These are phyloP conservation scores for Micoletzkya japonica DNA, from an alignment of 2,888 invertebrate species.

Conservation along the genomic window DNA sequence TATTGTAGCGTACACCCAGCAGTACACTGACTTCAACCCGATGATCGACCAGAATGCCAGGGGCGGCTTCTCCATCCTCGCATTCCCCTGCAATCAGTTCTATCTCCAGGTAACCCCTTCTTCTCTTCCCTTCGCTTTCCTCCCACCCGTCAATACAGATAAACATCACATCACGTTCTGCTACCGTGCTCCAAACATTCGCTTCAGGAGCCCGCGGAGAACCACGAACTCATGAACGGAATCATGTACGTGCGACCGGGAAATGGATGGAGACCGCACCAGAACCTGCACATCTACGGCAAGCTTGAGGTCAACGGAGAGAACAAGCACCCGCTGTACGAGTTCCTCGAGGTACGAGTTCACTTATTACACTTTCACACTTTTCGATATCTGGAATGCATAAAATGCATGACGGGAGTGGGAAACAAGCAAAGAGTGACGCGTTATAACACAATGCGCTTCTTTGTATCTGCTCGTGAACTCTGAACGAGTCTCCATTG, in stretches of 20 bases:
- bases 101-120: slow-evolving; percentile 47
- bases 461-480: too few species aligned
- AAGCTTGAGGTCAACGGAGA: slow-evolving; percentile 63
- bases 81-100: slow-evolving; percentile 64
- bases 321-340: slow-evolving; percentile 63
- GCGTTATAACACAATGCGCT: too few species aligned
- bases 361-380: neutral
- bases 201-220: slow-evolving; percentile 62
- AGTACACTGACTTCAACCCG: slow-evolving; percentile 64
- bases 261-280: slow-evolving; percentile 62
- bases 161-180: neutral
- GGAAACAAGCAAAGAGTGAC: too few species aligned
- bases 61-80: slow-evolving; percentile 58
- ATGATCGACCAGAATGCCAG: slow-evolving; percentile 59
- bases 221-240: slow-evolving; percentile 63
- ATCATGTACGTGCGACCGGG: slow-evolving; percentile 61
- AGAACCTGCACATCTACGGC: slow-evolving; percentile 63
- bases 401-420: too few species aligned
- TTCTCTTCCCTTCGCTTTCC: neutral
- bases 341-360: slow-evolving; percentile 60
- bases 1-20: slow-evolving; percentile 62
- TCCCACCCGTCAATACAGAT: neutral
- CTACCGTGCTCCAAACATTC: neutral
- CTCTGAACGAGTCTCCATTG: too few species aligned
- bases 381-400: neutral